Evolutionary conservation across 2,113 vertebrate species (phyloP).

Genomic region (Cynocephalus volans): DNA sequence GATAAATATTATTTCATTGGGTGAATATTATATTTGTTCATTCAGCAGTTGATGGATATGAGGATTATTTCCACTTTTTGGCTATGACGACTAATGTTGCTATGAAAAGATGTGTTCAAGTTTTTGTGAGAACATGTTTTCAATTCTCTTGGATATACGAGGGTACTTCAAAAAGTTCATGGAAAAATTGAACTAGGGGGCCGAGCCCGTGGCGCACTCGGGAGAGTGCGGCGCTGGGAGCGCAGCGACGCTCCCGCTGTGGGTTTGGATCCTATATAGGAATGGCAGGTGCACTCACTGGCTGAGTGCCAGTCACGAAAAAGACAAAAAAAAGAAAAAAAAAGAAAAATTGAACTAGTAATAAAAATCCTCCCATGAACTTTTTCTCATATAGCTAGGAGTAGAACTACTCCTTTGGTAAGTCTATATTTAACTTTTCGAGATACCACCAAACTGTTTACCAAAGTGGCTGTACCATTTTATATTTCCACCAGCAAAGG

Average conservation of each 20-base stretch:
- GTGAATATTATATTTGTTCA: background rate
- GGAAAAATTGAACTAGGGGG: too few species aligned
- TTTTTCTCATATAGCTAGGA: background rate
- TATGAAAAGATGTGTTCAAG: background rate
- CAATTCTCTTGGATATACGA: background rate
- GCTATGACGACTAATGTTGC: background rate
- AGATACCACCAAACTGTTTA: constrained; percentile 45
- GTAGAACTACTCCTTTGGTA: background rate
- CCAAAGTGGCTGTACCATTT: background rate
- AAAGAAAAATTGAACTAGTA: too few species aligned
- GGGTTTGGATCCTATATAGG: too few species aligned
- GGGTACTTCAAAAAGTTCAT: too few species aligned
- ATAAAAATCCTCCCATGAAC: too few species aligned
- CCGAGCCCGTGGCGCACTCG: too few species aligned
- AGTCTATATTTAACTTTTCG: background rate
- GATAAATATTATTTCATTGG: background rate
- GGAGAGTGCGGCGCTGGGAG: too few species aligned
- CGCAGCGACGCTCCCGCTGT: too few species aligned
- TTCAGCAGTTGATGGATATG: background rate
- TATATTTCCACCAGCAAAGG: background rate
- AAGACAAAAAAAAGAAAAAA: too few species aligned
- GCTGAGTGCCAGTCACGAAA: too few species aligned
- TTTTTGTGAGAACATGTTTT: background rate
- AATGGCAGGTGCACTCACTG: too few species aligned
- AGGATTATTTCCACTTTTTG: background rate